Evolutionary conservation across 2,797 vertebrate genomes (phyloP).

Genomic region (Hyperoplus immaculatus): DNA sequence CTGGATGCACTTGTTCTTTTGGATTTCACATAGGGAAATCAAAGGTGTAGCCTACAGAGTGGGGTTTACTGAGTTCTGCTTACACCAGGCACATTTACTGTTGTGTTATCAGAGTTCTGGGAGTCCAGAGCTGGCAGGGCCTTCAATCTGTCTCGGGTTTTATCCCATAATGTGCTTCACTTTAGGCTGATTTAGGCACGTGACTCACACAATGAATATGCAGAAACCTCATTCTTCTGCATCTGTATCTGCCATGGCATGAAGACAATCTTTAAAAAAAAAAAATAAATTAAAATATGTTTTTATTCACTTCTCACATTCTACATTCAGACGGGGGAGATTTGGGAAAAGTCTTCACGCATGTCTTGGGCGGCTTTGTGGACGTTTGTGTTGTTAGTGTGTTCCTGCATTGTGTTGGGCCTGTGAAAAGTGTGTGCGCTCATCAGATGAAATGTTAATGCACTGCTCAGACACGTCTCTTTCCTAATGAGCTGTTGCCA

Average conservation of each 20-base stretch:
- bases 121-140: constrained; percentile 32
- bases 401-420: background rate
- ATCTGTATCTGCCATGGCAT: constrained; percentile 28
- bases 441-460: constrained; percentile 28
- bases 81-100: background rate
- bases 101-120: constrained; percentile 36
- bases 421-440: background rate
- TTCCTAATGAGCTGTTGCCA: constrained; percentile 63
- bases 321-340: constrained; percentile 12
- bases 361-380: constrained; percentile 2
- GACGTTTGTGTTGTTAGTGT: constrained; percentile 27
- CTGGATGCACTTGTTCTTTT: constrained; percentile 7
- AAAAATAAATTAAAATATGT: background rate
- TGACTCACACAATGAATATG: constrained; percentile 36
- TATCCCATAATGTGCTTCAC: constrained; percentile 40
- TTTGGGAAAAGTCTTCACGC: constrained; percentile 28
- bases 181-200: constrained; percentile 43
- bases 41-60: constrained; percentile 13
- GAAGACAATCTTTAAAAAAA: background rate
- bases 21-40: constrained; percentile 19
- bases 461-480: constrained; percentile 41
- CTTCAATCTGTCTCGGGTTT: constrained; percentile 39
- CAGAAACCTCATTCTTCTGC: constrained; percentile 36
- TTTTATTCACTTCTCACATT: constrained; percentile 11
- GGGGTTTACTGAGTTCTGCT: constrained; percentile 26